A percentile compares a stretch with the other conserved stretches of the same genome.
Conservation (phyloP, 2,888 invertebrate genomes). For the Drosophila pseudotalamancana region DNA sequence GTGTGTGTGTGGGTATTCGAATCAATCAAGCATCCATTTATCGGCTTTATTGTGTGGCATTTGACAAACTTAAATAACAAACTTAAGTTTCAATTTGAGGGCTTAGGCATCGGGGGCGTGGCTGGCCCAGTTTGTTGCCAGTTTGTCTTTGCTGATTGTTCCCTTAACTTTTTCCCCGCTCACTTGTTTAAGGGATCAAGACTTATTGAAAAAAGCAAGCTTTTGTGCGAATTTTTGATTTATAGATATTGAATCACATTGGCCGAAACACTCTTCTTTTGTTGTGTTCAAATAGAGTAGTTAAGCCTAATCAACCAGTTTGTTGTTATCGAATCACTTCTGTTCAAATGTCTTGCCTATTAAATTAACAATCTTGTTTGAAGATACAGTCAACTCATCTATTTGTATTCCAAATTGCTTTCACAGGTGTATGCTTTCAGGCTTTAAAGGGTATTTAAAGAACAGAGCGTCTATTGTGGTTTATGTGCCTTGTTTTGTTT, state of each 20-base stretch:
- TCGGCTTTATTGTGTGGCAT: conserved; percentile 31
- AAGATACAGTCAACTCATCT: too few relatives aligned
- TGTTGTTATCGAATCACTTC: neutral
- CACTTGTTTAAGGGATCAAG: conserved; percentile 51
- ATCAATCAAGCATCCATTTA: conserved; percentile 56
- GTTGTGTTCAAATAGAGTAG: neutral
- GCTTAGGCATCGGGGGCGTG: conserved; percentile 33
- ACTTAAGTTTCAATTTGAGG: conserved; percentile 57
- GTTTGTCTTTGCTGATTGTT: conserved; percentile 55
- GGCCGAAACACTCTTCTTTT: neutral
- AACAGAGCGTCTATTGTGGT: neutral
- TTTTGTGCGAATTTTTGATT: conserved; percentile 68
- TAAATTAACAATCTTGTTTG: too few relatives aligned
- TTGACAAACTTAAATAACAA: conserved; percentile 51
- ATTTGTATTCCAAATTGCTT: neutral
- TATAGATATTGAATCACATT: conserved; percentile 64
- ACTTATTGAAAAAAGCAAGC: conserved; percentile 46
- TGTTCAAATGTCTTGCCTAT: too few relatives aligned
- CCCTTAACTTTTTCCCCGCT: conserved; percentile 45
- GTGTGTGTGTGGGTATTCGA: conserved; percentile 17
- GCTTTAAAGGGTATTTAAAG: conserved; percentile 8
- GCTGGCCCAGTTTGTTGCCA: conserved; percentile 13
- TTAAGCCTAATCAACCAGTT: neutral
- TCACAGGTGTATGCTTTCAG: neutral
- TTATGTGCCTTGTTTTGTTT: conserved; percentile 3